Evolutionary conservation across 1,140 invertebrate species (phyloP).

Genomic region (Trichomalopsis sarcophagae): DNA sequence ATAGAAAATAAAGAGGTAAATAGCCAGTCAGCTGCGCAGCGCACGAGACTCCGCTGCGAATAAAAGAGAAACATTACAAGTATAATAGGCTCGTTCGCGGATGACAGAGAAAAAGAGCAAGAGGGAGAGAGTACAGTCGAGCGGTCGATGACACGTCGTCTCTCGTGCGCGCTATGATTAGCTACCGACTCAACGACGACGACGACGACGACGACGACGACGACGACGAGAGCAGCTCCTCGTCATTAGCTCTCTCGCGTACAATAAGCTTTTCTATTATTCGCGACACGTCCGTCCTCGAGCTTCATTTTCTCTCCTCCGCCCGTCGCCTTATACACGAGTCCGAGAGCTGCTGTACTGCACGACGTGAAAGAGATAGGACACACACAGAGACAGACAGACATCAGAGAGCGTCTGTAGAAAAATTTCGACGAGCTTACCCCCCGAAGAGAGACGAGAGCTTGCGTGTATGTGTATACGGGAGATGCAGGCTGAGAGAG

Average conservation of each 20-base stretch:
- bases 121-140: neutral
- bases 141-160: slow-evolving; percentile 61
- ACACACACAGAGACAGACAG: neutral
- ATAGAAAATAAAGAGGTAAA: slow-evolving; percentile 39
- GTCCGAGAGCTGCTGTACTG: neutral
- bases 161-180: slow-evolving; percentile 61
- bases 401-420: neutral
- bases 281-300: slow-evolving; percentile 63
- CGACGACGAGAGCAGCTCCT: slow-evolving; percentile 46
- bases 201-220: slow-evolving; percentile 57
- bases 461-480: neutral
- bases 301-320: slow-evolving; percentile 39
- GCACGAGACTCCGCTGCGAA: slow-evolving; percentile 26
- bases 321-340: neutral
- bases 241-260: slow-evolving; percentile 58
- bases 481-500: neutral
- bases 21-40: neutral
- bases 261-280: slow-evolving; percentile 69
- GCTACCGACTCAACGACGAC: slow-evolving; percentile 56
- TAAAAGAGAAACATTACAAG: slow-evolving; percentile 49
- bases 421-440: slow-evolving; percentile 12
- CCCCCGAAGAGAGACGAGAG: neutral
- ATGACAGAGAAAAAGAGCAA: neutral
- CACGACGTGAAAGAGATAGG: neutral
- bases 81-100: slow-evolving; percentile 49